Conservation (phyloP, 2,888 invertebrate species). For the Acanthoscelides obtectus region DNA sequence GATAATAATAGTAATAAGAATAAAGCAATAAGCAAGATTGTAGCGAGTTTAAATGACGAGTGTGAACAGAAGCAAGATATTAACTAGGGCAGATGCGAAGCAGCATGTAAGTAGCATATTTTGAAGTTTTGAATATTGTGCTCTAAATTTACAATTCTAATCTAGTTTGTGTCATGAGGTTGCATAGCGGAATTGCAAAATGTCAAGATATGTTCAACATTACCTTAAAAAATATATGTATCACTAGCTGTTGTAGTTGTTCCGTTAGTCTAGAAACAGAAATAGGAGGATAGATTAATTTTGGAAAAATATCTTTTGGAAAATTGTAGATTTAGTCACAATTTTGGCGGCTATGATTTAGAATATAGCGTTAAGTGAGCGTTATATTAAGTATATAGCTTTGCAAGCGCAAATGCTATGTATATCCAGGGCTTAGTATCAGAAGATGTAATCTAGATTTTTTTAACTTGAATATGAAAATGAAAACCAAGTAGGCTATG, state of each 20-base stretch:
- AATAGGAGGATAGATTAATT: conserved; percentile 20
- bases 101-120: neutral
- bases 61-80: neutral
- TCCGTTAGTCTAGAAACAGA: conserved; percentile 65
- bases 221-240: conserved; percentile 79
- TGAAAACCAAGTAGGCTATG: too few relatives aligned
- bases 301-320: conserved; percentile 6
- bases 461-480: too few relatives aligned
- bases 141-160: conserved; percentile 26
- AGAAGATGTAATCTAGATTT: conserved; percentile 4
- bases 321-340: conserved; percentile 34
- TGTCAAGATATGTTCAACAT: conserved; percentile 22
- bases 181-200: conserved; percentile 4
- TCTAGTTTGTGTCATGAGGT: conserved; percentile 4
- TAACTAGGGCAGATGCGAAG: neutral
- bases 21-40: too few relatives aligned
- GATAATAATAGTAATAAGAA: too few relatives aligned
- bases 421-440: neutral
- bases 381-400: conserved; percentile 2
- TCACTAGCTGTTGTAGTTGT: conserved; percentile 66
- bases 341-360: neutral
- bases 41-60: too few relatives aligned
- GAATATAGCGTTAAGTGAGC: neutral
- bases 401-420: neutral
- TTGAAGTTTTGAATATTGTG: conserved; percentile 11